A percentile compares a stretch with the other conserved stretches of the same genome.
phyloP scores from a whole-genome alignment of 30 jellyfish, hydroid and myxozoan genomes.

The Catostylus mosaicus region DNA sequence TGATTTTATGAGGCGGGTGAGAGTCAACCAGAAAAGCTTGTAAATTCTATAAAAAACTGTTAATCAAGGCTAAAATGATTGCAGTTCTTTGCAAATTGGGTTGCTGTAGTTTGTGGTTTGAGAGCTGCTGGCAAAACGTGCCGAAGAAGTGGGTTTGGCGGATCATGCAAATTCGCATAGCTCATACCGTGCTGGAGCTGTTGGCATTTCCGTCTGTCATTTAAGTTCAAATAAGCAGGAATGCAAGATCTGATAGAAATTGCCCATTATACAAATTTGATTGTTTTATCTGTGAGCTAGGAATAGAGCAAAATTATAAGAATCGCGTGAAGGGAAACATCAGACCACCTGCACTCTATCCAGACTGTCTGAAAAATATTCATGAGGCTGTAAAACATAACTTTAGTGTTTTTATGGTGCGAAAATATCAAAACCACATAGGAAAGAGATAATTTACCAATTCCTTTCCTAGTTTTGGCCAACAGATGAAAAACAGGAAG shows the following conservation, averaged over 20 bases:
- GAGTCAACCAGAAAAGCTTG: no score
- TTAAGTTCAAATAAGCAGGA: background rate
- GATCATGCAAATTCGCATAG: slow-evolving; percentile 13
- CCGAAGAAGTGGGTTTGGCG: background rate
- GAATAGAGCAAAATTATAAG: background rate
- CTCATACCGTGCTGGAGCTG: background rate
- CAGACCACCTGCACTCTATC: background rate
- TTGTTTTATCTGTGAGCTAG: background rate
- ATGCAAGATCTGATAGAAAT: background rate
- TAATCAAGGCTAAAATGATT: no score
- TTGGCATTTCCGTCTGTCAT: slow-evolving; percentile 10
- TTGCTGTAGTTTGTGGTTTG: no score
- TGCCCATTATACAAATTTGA: background rate
- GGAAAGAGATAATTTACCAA: background rate
- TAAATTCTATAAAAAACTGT: no score
- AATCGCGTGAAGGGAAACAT: background rate
- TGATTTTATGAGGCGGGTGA: no score
- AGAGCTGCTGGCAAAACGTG: no score
- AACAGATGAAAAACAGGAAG: background rate
- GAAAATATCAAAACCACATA: background rate
- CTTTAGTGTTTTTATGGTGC: background rate
- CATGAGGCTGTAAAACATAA: background rate
- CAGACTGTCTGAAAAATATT: slow-evolving; percentile 47
- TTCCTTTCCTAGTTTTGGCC: background rate
- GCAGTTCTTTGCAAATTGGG: no score